Base-by-base conservation (phyloP, 1,140 invertebrate species). In the Carposina sasakii region DNA sequence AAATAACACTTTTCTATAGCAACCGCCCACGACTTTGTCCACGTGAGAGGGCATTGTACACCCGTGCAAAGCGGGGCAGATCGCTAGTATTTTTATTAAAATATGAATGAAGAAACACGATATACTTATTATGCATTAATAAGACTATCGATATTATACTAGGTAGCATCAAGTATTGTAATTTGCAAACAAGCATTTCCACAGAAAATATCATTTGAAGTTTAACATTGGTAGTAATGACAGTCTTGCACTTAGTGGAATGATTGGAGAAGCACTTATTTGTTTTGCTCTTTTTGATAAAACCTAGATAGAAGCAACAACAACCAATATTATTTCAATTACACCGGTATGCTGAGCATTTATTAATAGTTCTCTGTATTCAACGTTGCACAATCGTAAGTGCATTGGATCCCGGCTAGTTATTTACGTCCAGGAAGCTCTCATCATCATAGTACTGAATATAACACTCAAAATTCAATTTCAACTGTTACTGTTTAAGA, bases 341-440 rank as follows among this genome's bases (percentile, higher is more conserved):
- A 19, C 30, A 24, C 23, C 24, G 12, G 23, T 13, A 17, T 20
- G 19, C 37, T 17, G 36, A n/a, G n/a, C n/a, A n/a, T n/a, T n/a
- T 34, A 49, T 49, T 42, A 41, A 49, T 49, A 41, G 34, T 39
- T 21, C 12, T 37, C 26, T 57, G 55, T 39, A 60, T 61, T 58
- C 49, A 30, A 30, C 39, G 53, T 57, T 59, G 48, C 45, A 57
- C 52, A 59, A 61, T 65, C 49, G 54, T 15, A 40, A 56, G 49
- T 54, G 49, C 48, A 61, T 67, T 65, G 46, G 48, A 69, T 67
- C 54, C 52, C 45, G 24, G 39, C 33, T 49, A 16, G 57, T 58
- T 74, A 71, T 72, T 71, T 67, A 39, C 22, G 54, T 62, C 53
- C 62, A 67, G 67, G 69, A 74, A 72, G 57, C 49, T 56, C 24